phyloP scores from a whole-genome alignment of 2,888 invertebrate species.

The Andrena praecox region DNA sequence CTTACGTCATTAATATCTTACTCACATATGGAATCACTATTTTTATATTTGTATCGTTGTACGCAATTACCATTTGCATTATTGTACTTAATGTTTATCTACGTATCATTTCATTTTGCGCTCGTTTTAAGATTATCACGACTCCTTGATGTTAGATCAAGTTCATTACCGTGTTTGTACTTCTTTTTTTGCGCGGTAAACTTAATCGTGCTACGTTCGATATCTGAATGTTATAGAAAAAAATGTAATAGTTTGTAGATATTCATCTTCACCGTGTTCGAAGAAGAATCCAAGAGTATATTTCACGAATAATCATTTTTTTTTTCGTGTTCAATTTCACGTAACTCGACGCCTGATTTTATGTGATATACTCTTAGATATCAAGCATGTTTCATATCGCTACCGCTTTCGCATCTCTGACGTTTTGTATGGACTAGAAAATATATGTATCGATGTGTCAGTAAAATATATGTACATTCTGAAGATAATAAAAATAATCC shows the following conservation, averaged over 20 bases:
- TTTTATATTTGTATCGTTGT: slow-evolving; percentile 36
- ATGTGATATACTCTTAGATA: slow-evolving; percentile 47
- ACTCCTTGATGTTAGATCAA: slow-evolving; percentile 9
- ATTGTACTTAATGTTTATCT: slow-evolving; percentile 25
- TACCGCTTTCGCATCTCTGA: slow-evolving; percentile 68
- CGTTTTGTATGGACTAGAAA: slow-evolving; percentile 53
- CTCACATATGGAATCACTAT: slow-evolving; percentile 41
- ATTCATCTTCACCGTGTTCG: slow-evolving; percentile 37
- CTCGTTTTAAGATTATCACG: slow-evolving; percentile 27
- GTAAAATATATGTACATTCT: slow-evolving; percentile 35
- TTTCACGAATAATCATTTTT: background rate
- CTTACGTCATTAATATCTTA: slow-evolving; percentile 46
- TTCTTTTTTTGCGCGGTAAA: slow-evolving; percentile 6
- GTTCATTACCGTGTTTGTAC: slow-evolving; percentile 7
- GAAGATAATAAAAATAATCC: too few species aligned
- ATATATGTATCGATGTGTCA: slow-evolving; percentile 51
- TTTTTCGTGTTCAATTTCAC: background rate
- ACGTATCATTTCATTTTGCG: slow-evolving; percentile 19
- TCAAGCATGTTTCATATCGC: slow-evolving; percentile 63
- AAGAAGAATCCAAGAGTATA: slow-evolving; percentile 43
- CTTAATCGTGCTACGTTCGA: slow-evolving; percentile 1
- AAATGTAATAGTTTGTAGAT: slow-evolving; percentile 39
- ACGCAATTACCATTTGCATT: slow-evolving; percentile 34
- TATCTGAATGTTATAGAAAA: slow-evolving; percentile 23
- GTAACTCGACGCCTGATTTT: background rate